A percentile compares a stretch with the other conserved stretches of the same genome.
These are phyloP conservation scores for Steinernema feltiae DNA, from an alignment of 1,140 invertebrate species.

Conservation along the genomic window DNA sequence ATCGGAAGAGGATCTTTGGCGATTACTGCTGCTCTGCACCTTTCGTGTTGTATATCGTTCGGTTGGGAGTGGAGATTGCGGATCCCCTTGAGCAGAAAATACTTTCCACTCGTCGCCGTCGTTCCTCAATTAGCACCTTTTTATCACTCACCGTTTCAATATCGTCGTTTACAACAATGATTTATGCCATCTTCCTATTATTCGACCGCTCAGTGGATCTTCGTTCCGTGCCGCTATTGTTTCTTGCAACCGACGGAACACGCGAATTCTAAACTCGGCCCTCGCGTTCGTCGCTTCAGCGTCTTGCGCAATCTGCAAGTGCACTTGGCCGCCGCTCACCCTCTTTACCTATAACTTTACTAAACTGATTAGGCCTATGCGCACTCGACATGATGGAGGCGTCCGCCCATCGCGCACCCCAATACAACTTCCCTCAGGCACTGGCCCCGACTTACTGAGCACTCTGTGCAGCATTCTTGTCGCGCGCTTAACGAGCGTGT, in stretches of 20 bases:
- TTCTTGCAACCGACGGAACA: not conserved
- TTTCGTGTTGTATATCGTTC: not conserved
- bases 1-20: not conserved
- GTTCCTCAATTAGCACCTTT: not conserved
- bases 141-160: not conserved
- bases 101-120: not conserved
- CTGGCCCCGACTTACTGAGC: not conserved
- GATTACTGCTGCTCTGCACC: not conserved
- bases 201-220: not conserved
- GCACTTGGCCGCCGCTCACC: not conserved
- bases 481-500: not conserved
- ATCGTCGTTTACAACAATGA: not conserved
- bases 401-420: conserved; percentile 2
- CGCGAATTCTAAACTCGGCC: not conserved
- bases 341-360: conserved; percentile 12
- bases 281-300: too few species aligned
- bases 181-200: not conserved
- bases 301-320: not conserved
- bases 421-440: conserved; percentile 9
- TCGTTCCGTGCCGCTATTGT: not conserved
- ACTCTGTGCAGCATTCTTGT: not conserved
- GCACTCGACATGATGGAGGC: conserved; percentile 12
- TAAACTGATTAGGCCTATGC: conserved; percentile 15
- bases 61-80: not conserved
- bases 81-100: too few species aligned